A percentile compares a stretch with the other conserved stretches of the same genome.
phyloP scores from a whole-genome alignment of 2,797 vertebrate species.

The Sylvilagus floridanus region DNA sequence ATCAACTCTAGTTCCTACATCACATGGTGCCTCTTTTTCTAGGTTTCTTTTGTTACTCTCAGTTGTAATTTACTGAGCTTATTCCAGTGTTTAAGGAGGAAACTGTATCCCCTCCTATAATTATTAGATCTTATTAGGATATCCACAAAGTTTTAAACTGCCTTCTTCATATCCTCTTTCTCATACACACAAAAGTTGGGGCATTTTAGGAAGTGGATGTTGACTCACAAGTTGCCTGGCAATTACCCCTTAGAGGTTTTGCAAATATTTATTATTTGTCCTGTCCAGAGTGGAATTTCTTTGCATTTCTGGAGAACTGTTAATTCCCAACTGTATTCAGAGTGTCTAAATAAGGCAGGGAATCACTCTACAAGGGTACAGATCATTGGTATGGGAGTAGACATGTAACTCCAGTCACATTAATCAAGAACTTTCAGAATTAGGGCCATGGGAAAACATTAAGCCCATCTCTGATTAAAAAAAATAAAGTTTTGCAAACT shows the following conservation, averaged over 20 bases:
- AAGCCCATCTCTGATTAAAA: background rate
- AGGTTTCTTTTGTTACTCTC: background rate
- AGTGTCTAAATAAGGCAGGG: background rate
- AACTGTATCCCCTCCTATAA: background rate
- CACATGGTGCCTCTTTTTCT: background rate
- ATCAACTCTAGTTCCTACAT: background rate
- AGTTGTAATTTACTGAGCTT: background rate
- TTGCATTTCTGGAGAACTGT: background rate
- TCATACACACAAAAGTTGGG: background rate
- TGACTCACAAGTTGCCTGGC: background rate
- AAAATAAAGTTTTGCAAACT: background rate
- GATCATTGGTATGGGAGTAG: background rate
- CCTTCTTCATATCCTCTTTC: background rate
- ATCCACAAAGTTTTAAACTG: background rate
- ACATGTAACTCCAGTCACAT: background rate
- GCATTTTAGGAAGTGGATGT: background rate
- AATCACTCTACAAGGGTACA: background rate
- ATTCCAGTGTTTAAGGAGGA: background rate
- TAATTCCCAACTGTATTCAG: background rate
- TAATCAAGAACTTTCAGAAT: background rate
- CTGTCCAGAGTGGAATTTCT: background rate
- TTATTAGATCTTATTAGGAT: background rate
- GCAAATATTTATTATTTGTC: background rate
- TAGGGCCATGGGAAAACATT: background rate
- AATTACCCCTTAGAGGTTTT: background rate